A percentile compares a stretch with the other conserved stretches of the same genome.
phyloP scores from a whole-genome alignment of 2,113 vertebrate species.

The Eurystomus gularis region DNA sequence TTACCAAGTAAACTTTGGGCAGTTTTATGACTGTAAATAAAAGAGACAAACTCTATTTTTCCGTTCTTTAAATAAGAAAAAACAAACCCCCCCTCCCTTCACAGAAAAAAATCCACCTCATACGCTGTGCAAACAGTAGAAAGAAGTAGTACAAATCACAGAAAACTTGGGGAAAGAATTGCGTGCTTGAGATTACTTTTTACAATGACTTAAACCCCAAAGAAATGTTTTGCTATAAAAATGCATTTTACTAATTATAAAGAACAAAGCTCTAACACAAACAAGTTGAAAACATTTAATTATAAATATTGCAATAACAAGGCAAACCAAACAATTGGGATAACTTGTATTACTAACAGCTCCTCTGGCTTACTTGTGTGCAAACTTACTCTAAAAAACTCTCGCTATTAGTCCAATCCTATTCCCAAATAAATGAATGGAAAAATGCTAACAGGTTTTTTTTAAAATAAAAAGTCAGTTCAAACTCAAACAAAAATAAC shows the following conservation, averaged over 20 bases:
- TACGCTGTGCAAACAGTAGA: background rate
- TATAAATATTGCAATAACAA: background rate
- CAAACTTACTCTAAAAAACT: background rate
- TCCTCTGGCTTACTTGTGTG: background rate
- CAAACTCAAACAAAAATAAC: background rate
- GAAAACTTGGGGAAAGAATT: background rate
- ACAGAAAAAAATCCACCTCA: background rate
- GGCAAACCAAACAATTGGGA: background rate
- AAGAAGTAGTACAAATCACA: background rate
- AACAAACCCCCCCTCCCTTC: background rate
- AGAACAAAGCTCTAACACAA: background rate
- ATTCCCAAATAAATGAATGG: background rate
- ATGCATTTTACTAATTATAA: background rate
- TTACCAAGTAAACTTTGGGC: background rate
- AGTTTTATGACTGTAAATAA: background rate
- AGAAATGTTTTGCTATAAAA: background rate
- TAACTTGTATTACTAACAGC: background rate
- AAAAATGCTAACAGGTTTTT: background rate
- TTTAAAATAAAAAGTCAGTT: background rate
- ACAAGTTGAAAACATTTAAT: background rate
- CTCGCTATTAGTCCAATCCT: background rate
- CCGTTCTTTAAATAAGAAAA: background rate
- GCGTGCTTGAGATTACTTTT: background rate
- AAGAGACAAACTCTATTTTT: background rate
- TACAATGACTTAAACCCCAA: background rate